Evolutionary conservation across 1,140 invertebrate genomes (phyloP), one percentile per base, ranked within the genome.

Genomic region (Leptonema lineaticorne): DNA sequence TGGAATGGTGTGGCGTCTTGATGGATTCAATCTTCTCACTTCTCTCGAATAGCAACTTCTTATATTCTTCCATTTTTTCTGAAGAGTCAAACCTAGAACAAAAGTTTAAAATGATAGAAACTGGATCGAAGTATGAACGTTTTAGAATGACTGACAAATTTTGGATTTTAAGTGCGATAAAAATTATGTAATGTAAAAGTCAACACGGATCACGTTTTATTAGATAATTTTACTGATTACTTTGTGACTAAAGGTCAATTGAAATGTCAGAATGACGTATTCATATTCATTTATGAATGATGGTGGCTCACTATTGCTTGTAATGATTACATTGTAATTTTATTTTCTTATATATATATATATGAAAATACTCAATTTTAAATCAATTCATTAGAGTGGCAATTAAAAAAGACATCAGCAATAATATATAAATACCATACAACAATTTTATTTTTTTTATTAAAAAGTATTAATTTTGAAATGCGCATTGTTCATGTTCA

Each of bases 51-150:
- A n/a, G 9, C 37, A 4, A 2, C 11, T 4, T 11, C 37, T 41
- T 11, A 41, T 14, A 41, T 16, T 16, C 16, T 16, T 41, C 2
- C 37, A 41, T 26, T 29, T 65, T 53, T 45, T 65, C 16, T 53
- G 63, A 14, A 65, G 46, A 14, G 9, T 14, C 28, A 29, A 4
- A 20, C 46, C 63, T 63, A 24, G 18, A 65, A 65, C 26, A 27
- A 16, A 2, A 53, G n/a, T n/a, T n/a, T n/a, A n/a, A n/a, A n/a
- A n/a, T n/a, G n/a, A n/a, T n/a, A n/a, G n/a, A n/a, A n/a, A n/a
- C n/a, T n/a, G n/a, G n/a, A n/a, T n/a, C n/a, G n/a, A 41, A 41
- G 16, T 60, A 18, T 37, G 53, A 18, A 20, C 28, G 56, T 6
- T 7, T 33, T 37, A 57, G 29, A 30, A 9, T 67, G 26, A 16